phyloP scores from a whole-genome alignment of 2,113 vertebrate genomes.

The Ophiodon elongatus region DNA sequence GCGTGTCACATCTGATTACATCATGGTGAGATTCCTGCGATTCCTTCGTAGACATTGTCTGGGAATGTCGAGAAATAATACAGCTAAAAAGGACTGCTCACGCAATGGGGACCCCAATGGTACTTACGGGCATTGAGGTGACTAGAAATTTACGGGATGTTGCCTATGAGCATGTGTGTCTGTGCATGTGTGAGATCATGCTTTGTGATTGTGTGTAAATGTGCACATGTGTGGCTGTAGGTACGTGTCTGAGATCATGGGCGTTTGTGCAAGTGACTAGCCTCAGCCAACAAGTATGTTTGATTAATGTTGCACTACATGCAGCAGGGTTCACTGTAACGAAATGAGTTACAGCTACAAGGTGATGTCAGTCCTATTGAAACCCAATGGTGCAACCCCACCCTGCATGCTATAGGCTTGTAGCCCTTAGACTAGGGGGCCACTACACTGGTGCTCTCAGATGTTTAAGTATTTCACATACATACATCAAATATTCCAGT shows the following conservation, averaged over 20 bases:
- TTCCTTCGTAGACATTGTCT: slow-evolving; percentile 72
- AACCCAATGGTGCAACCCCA: slow-evolving; percentile 60
- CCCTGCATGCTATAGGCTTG: slow-evolving; percentile 58
- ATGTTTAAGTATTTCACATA: slow-evolving; percentile 7
- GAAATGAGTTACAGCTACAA: slow-evolving; percentile 71
- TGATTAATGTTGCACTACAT: slow-evolving; percentile 71
- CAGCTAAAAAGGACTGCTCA: slow-evolving; percentile 61
- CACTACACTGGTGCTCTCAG: slow-evolving; percentile 13
- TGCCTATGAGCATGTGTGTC: slow-evolving; percentile 38
- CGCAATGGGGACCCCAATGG: slow-evolving; percentile 68
- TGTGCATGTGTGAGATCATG: slow-evolving; percentile 62
- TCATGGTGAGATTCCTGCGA: slow-evolving; percentile 68
- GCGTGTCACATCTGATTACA: slow-evolving; percentile 70
- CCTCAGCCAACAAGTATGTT: slow-evolving; percentile 72
- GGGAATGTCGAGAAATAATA: slow-evolving; percentile 71
- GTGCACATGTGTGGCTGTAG: slow-evolving; percentile 47
- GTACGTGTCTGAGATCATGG: slow-evolving; percentile 70
- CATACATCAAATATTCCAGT: background rate
- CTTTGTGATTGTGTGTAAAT: slow-evolving; percentile 48
- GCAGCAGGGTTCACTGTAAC: slow-evolving; percentile 52
- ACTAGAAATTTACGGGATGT: slow-evolving; percentile 57
- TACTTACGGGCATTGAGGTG: slow-evolving; percentile 59
- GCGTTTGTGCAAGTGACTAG: slow-evolving; percentile 43
- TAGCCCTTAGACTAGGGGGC: slow-evolving; percentile 22
- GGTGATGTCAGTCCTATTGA: slow-evolving; percentile 74